Base-by-base conservation (phyloP, 2,888 invertebrate genomes). In the Steinernema carpocapsae region DNA sequence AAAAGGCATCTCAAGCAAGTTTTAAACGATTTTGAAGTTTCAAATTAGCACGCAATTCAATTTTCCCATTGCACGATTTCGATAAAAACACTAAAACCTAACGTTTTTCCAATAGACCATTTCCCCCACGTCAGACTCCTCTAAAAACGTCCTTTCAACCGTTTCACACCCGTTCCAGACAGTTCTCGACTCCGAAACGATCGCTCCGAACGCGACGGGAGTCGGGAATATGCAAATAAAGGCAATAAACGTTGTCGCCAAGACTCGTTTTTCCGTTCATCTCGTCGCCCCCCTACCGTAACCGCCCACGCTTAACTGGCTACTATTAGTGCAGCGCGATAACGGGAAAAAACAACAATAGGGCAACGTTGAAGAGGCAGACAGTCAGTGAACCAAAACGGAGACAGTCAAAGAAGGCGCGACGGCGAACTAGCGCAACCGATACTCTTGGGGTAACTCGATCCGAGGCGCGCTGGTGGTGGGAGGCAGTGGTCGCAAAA, bases 221-320 rank as follows among this genome's bases (percentile, higher is more conserved):
- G 14, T 43, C n/a, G n/a, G n/a, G n/a, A n/a, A n/a, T 43, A 43
- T 43, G 43, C 43, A 43, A 43, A 43, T 43, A 14, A 14, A 7
- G 43, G 43, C 43, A 43, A 43, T 43, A 12, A 7, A 14, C n/a
- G 43, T 43, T 14, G 43, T 12, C 43, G 7, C 43, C 10, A 43
- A 43, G 43, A 43, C 43, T 43, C 43, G 43, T 43, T 43, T 43
- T 43, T 14, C 10, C 43, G 43, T n/a, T n/a, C n/a, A n/a, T n/a
- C n/a, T 43, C 10, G 7, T 14, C 43, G 43, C 48, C 4, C 10
- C 48, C n/a, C 7, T 56, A 56, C 56, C 24, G 56, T 56, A 56
- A 56, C 56, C 24, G 56, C 56, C 56, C 26, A 56, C 56, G 56
- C 56, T 22, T 56, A 56, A 56, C 24, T 56, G 56, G 56, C 56